Evolutionary conservation across 2,113 vertebrate species (phyloP), one percentile per base, ranked within the genome.

Genomic region (Urocynchramus pylzowi): DNA sequence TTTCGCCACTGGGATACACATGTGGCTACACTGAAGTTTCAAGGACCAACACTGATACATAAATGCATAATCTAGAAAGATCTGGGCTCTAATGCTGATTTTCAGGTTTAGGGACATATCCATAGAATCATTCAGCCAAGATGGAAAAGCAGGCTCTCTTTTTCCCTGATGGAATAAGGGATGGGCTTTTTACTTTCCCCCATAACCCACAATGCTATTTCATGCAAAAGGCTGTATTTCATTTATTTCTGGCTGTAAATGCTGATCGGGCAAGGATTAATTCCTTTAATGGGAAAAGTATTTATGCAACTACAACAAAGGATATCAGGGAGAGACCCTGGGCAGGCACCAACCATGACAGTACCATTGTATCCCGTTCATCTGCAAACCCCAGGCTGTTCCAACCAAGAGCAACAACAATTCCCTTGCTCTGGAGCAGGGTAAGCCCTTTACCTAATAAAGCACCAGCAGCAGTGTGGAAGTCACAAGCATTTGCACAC

Each of bases 221-320:
- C 92, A 81, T 68, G 22, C 37, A 92, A 92, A 56, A 67, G 49
- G 23, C 88, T 92, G 52, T 23, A 81, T 92, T 93, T 90, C 30
- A 82, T 87, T 78, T 87, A 68, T 63, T 84, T n/a, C 69, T 95
- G 89, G 60, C 73, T 95, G 68, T 78, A 89, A 75, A 76, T 53
- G 50, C 33, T 86, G 68, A 93, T 80, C 1, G 0, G 49, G 64
- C 76, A 84, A 87, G 35, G 76, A 81, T 75, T 71, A 82, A 71
- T 64, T 91, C 83, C 64, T 94, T 89, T 81, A 95, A 92, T 71
- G 64, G 73, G 60, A 87, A 71, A 84, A 56, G 13, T 64, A 95
- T 92, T 92, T 89, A 60, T 82, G 73, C 53, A 80, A 33, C 39
- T 68, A 1, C 49, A 91, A 88, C 47, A 77, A 91, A 86, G 63